phyloP scores from a whole-genome alignment of 2,797 vertebrate genomes.

The Sylvia borin region DNA sequence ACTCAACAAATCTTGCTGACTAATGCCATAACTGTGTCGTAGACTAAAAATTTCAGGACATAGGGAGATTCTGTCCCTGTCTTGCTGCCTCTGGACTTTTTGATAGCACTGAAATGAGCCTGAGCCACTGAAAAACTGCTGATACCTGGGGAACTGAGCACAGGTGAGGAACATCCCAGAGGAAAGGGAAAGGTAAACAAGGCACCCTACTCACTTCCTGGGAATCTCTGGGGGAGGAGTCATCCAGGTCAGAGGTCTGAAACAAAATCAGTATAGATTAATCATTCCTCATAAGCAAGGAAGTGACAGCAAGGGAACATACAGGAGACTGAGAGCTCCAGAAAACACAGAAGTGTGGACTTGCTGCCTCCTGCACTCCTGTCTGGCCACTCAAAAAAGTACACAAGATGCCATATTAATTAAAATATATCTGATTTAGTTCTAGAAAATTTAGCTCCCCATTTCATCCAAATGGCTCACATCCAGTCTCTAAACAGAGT shows the following conservation, averaged over 20 bases:
- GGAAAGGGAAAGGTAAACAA: background rate
- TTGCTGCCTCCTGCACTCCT: background rate
- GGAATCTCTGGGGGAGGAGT: conserved; percentile 75
- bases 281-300: background rate
- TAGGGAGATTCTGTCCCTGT: background rate
- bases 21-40: background rate
- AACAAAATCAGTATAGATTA: background rate
- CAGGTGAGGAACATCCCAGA: background rate
- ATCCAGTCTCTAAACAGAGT: background rate
- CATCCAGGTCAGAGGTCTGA: conserved; percentile 82
- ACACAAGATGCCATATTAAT: background rate
- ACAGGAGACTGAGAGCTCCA: background rate
- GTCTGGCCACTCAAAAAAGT: background rate
- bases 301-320: background rate
- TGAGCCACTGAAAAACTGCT: background rate
- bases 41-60: background rate
- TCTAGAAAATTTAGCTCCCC: background rate
- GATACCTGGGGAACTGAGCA: background rate
- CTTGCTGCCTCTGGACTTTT: background rate
- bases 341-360: background rate
- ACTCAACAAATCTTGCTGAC: background rate
- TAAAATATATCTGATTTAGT: background rate
- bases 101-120: background rate
- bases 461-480: background rate
- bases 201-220: conserved; percentile 76